Conservation (phyloP, 2,797 vertebrate genomes). For the Fringilla coelebs region DNA sequence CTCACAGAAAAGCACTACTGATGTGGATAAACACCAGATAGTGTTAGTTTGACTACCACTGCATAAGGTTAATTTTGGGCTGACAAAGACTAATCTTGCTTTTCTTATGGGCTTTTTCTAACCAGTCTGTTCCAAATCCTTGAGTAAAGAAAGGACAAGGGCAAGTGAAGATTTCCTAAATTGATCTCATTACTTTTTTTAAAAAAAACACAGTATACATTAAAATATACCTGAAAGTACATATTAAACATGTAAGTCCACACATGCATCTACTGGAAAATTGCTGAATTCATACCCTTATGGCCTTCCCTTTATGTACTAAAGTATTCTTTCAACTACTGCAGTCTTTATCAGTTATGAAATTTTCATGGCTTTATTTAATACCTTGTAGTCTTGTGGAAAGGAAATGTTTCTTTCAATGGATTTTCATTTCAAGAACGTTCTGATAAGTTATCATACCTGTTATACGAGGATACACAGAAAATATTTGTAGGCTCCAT, state of each 20-base stretch:
- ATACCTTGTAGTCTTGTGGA: conserved; percentile 10
- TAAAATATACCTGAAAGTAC: conserved; percentile 26
- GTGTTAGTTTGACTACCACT: neutral
- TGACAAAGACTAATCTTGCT: neutral
- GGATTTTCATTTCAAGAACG: conserved; percentile 51
- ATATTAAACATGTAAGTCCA: conserved; percentile 7
- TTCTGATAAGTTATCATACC: conserved; percentile 54
- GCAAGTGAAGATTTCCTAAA: neutral
- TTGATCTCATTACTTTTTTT: neutral
- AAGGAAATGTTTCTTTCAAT: conserved; percentile 59
- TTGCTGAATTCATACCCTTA: conserved; percentile 15
- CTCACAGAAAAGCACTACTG: neutral
- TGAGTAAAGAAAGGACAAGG: neutral
- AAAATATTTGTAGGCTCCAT: conserved; percentile 36
- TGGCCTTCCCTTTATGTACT: conserved; percentile 23
- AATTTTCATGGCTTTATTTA: conserved; percentile 55
- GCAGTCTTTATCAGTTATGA: conserved; percentile 37
- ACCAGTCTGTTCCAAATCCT: conserved; percentile 4
- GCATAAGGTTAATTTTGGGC: neutral
- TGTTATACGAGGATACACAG: conserved; percentile 29
- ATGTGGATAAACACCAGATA: neutral
- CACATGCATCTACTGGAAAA: conserved; percentile 19
- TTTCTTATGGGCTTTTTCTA: neutral
- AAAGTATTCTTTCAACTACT: conserved; percentile 29
- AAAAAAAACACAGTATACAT: neutral